These are phyloP conservation scores for Henricia sp. DNA, from an alignment of 53 echinoderm and acorn worm species.

Conservation along the genomic window DNA sequence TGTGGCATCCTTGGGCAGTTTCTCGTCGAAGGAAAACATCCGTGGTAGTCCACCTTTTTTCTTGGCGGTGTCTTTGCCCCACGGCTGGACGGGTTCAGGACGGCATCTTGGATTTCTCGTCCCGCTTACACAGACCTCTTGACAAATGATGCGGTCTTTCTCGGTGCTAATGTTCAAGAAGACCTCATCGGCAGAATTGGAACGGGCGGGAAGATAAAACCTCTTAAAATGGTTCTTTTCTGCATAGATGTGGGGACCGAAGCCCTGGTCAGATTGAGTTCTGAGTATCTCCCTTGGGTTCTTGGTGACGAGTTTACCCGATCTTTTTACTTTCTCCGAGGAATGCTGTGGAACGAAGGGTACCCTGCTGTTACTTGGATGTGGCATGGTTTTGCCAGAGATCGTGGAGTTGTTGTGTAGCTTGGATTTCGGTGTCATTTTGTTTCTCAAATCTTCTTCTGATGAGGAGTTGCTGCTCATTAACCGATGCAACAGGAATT, in stretches of 20 bases:
- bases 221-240: conserved; percentile 59
- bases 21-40: conserved; percentile 38
- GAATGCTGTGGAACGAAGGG: conserved; percentile 15
- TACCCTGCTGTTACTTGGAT: conserved; percentile 5
- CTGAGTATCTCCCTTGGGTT: conserved; percentile 14
- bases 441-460: conserved; percentile 7
- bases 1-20: conserved; percentile 5
- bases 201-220: conserved; percentile 51
- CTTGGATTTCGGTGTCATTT: conserved; percentile 15
- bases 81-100: background rate
- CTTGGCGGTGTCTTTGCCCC: background rate
- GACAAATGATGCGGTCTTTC: conserved; percentile 37
- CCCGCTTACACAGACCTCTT: background rate
- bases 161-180: conserved; percentile 50
- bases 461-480: background rate
- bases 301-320: background rate
- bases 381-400: conserved; percentile 13
- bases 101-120: background rate
- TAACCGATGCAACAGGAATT: background rate
- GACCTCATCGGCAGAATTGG: conserved; percentile 60
- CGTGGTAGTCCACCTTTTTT: conserved; percentile 3
- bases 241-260: conserved; percentile 8
- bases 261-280: conserved; percentile 36
- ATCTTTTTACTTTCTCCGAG: background rate
- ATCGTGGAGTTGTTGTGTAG: conserved; percentile 3